Evolutionary conservation across 2,113 vertebrate species (phyloP).

Genomic region (Cranoglanis bouderius): DNA sequence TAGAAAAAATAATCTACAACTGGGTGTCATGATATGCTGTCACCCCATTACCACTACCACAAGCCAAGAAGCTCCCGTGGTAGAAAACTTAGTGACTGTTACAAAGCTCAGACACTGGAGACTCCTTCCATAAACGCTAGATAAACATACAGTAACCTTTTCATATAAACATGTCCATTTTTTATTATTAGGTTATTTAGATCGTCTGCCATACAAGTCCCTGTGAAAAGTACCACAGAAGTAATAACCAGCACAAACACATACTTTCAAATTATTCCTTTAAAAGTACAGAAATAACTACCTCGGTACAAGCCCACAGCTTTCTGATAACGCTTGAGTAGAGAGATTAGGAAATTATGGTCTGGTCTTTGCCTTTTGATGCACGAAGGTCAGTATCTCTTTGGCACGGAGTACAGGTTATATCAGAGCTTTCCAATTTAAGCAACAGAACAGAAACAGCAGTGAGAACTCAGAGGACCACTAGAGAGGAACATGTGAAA

Average conservation of each 20-base stretch:
- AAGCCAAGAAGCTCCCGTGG: not conserved
- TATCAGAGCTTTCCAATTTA: constrained; percentile 12
- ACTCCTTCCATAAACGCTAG: not conserved
- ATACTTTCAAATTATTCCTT: not conserved
- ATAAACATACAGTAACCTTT: not conserved
- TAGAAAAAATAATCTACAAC: not conserved
- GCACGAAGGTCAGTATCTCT: constrained; percentile 25
- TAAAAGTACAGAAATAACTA: not conserved
- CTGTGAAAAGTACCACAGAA: not conserved
- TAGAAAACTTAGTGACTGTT: not conserved
- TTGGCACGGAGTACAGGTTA: not conserved
- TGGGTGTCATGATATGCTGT: too few relatives aligned
- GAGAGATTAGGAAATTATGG: constrained; percentile 15
- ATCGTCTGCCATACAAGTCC: not conserved
- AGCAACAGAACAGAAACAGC: constrained; percentile 11
- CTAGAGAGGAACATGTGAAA: not conserved
- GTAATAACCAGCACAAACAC: not conserved
- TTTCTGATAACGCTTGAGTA: not conserved
- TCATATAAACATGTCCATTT: not conserved
- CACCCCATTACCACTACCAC: too few relatives aligned
- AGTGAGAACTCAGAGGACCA: not conserved
- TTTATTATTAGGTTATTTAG: too few relatives aligned
- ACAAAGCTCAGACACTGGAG: not conserved
- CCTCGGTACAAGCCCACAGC: not conserved
- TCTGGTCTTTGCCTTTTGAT: not conserved